Evolutionary conservation across 2,888 invertebrate genomes (phyloP), one percentile per base, ranked within the genome.

Genomic region (Hartigia nigra): DNA sequence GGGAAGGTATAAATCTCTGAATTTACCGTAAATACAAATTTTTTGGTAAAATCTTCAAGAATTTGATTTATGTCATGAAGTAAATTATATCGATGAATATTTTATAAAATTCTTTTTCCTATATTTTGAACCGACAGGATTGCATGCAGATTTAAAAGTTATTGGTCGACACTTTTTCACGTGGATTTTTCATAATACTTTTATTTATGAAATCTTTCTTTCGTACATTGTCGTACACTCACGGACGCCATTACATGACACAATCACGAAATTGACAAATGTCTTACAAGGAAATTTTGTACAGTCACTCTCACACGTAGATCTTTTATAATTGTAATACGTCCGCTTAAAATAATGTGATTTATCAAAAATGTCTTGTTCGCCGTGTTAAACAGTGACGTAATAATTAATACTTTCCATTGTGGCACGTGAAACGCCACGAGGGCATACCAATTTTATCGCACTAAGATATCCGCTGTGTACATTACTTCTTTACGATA

Each of bases 251-350:
- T 55, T 55, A 55, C 23, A 23, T 55, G 55, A 55, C 55, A 55
- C 78, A 55, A 78, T 76, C 78, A 78, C 76, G 76, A 36, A 39
- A 77, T 80, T 83, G 80, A 81, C 72, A 80, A 81, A 80, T 81
- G 79, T 80, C 39, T 70, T 76, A 77, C 77, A 77, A 77, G 77
- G 70, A 79, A 81, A 82, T 79, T 79, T 79, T 83, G 78, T 82
- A 81, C 76, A 80, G 23, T 75, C 77, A 69, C 35, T 74, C 74
- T 74, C 80, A 39, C 77, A 78, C 39, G 39, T 39, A 31, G 12
- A 23, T 74, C 31, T 78, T 55, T 55, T 55, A 55, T 23, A 55
- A 55, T 23, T 55, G 55, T 23, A 55, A 55, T 9, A 55, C 5
- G 55, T 55, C 23, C 23, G 55, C 55, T 55, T 55, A 55, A 55